Percentiles rank a stretch among this genome's conserved stretches.
phyloP scores from a whole-genome alignment of 2,797 vertebrate genomes.

The Eutrigla gurnardus region DNA sequence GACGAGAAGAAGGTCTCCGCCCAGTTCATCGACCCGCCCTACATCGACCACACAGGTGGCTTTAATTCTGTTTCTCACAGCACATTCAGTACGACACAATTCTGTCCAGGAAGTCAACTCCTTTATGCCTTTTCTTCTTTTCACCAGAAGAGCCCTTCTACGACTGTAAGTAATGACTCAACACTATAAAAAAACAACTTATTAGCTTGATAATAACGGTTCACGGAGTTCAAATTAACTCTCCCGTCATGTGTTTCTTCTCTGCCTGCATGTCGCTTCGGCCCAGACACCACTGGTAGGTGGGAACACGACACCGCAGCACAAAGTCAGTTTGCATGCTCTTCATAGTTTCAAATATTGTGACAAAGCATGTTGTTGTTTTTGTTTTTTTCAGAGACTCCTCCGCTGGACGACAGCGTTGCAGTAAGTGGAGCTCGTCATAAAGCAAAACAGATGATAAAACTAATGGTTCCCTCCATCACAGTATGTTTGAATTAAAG shows the following conservation, averaged over 20 bases:
- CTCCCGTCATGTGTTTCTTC: conserved; percentile 14
- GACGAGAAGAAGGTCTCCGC: conserved; percentile 90
- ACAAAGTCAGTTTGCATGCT: neutral
- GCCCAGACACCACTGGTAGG: conserved; percentile 69
- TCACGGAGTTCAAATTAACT: neutral
- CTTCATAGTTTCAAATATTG: conserved; percentile 10
- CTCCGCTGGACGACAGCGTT: conserved; percentile 88
- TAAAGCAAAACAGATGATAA: too few species aligned
- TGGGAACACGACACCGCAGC: conserved; percentile 7
- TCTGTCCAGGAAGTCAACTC: neutral
- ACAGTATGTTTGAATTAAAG: too few species aligned
- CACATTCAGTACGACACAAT: neutral
- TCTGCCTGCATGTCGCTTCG: neutral
- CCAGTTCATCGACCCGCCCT: conserved; percentile 91
- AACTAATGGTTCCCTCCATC: too few species aligned
- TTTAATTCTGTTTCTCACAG: neutral
- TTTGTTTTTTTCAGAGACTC: conserved; percentile 66
- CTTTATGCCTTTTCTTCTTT: neutral
- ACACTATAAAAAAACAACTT: neutral
- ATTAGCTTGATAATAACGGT: neutral
- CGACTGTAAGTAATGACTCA: conserved; percentile 69
- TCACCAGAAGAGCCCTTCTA: conserved; percentile 53
- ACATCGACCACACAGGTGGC: conserved; percentile 76
- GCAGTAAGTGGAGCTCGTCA: conserved; percentile 88
- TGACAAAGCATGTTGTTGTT: neutral